Percentiles rank a stretch among this genome's conserved stretches.
phyloP scores from a whole-genome alignment of 2,113 vertebrate species.

The Zingel zingel region DNA sequence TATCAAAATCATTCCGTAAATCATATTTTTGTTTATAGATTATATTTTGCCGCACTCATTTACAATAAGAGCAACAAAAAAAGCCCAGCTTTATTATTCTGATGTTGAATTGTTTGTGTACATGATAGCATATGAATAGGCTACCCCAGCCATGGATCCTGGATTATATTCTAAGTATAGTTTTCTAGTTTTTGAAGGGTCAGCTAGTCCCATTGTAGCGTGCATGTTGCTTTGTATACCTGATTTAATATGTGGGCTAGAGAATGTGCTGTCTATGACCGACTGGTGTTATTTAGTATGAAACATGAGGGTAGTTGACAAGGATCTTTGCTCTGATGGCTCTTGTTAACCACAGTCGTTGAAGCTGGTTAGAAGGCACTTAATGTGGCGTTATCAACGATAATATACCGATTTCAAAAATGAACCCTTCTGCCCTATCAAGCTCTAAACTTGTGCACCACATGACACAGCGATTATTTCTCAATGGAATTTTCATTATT shows the following conservation, averaged over 20 bases:
- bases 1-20: not conserved
- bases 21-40: not conserved
- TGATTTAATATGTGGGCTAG: not conserved
- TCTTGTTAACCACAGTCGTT: conserved; percentile 6
- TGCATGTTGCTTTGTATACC: not conserved
- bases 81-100: not conserved
- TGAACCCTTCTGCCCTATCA: conserved; percentile 5
- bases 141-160: not conserved
- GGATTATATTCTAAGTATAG: not conserved
- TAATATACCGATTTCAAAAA: not conserved
- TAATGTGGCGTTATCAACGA: not conserved
- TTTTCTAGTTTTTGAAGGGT: not conserved
- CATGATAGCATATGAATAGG: not conserved
- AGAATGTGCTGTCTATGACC: not conserved
- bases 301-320: not conserved
- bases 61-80: not conserved
- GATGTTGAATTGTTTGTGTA: not conserved
- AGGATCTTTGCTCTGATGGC: not conserved
- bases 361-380: conserved; percentile 22
- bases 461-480: conserved; percentile 44
- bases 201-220: not conserved
- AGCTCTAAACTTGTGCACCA: conserved; percentile 34
- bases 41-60: not conserved
- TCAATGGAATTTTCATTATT: conserved; percentile 68
- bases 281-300: not conserved